Evolutionary conservation across 1,140 invertebrate species (phyloP).

Genomic region (Chrysomallon squamiferum): DNA sequence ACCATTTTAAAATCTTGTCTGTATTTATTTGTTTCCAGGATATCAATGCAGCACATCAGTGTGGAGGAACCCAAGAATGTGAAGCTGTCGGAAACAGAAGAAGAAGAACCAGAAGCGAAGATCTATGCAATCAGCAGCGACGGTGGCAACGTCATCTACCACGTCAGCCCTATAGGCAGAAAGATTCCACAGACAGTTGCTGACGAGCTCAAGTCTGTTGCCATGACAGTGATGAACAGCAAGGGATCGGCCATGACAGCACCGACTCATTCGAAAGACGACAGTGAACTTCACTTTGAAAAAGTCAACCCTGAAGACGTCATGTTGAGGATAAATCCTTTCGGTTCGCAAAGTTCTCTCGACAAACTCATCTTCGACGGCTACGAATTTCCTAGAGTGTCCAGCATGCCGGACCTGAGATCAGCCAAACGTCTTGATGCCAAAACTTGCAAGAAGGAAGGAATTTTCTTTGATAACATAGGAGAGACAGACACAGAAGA

Average conservation of each 20-base stretch:
- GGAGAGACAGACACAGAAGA: slow-evolving; percentile 29
- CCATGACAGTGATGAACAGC: slow-evolving; percentile 49
- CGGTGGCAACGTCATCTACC: slow-evolving; percentile 85
- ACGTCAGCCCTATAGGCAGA: slow-evolving; percentile 68
- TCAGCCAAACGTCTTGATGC: slow-evolving; percentile 51
- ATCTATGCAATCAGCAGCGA: slow-evolving; percentile 87
- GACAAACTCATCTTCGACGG: slow-evolving; percentile 56
- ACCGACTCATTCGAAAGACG: slow-evolving; percentile 34
- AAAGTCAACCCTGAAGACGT: slow-evolving; percentile 53
- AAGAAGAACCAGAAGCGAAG: slow-evolving; percentile 67
- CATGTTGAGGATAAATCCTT: slow-evolving; percentile 60
- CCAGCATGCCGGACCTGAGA: slow-evolving; percentile 26
- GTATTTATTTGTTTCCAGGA: slow-evolving; percentile 50
- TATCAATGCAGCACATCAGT: slow-evolving; percentile 85
- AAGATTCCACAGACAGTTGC: slow-evolving; percentile 38
- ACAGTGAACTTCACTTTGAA: slow-evolving; percentile 57
- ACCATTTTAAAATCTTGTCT: too few species aligned
- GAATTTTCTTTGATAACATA: slow-evolving; percentile 55
- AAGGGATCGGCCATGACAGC: slow-evolving; percentile 40
- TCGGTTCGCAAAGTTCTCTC: slow-evolving; percentile 57
- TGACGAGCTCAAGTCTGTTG: slow-evolving; percentile 53
- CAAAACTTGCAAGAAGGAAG: slow-evolving; percentile 60
- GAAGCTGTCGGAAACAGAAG: slow-evolving; percentile 48
- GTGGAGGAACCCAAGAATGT: slow-evolving; percentile 74
- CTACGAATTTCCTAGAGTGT: slow-evolving; percentile 32